A percentile compares a stretch with the other conserved stretches of the same genome.
Conservation (phyloP, 2,797 vertebrate species). For the Ctenochaetus hawaiiensis region DNA sequence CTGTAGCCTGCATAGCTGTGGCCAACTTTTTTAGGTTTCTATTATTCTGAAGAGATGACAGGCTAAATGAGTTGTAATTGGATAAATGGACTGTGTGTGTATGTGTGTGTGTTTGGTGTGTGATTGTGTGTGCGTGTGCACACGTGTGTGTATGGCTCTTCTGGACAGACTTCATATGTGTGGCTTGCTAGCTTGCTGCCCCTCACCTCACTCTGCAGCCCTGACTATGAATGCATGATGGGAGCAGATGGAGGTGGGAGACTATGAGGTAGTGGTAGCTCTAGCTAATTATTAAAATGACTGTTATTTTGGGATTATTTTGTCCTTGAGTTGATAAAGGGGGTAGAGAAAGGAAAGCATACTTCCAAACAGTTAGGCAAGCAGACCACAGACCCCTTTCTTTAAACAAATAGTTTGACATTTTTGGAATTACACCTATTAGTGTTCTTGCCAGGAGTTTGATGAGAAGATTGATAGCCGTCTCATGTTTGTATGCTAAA, state of each 20-base stretch:
- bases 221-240: constrained; percentile 34
- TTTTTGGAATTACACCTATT: constrained; percentile 24
- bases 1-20: constrained; percentile 39
- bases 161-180: constrained; percentile 31
- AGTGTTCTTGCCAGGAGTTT: constrained; percentile 6
- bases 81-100: constrained; percentile 49
- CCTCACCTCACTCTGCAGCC: constrained; percentile 29
- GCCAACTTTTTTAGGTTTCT: constrained; percentile 58
- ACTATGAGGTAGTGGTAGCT: constrained; percentile 61
- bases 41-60: constrained; percentile 79
- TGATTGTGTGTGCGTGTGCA: constrained; percentile 31
- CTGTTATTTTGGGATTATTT: constrained; percentile 83
- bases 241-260: constrained; percentile 42
- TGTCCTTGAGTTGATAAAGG: constrained; percentile 73
- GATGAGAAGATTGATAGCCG: constrained; percentile 3
- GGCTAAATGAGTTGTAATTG: constrained; percentile 71
- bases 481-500: not conserved
- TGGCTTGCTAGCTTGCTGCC: constrained; percentile 8
- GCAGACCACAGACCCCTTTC: constrained; percentile 18
- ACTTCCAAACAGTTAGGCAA: constrained; percentile 33
- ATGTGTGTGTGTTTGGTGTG: constrained; percentile 22
- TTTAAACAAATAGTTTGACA: constrained; percentile 14
- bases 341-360: constrained; percentile 33
- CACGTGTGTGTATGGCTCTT: constrained; percentile 34
- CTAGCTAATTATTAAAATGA: constrained; percentile 77